phyloP scores from a whole-genome alignment of 2,888 invertebrate species.

The Phrixothrix hirtus region DNA sequence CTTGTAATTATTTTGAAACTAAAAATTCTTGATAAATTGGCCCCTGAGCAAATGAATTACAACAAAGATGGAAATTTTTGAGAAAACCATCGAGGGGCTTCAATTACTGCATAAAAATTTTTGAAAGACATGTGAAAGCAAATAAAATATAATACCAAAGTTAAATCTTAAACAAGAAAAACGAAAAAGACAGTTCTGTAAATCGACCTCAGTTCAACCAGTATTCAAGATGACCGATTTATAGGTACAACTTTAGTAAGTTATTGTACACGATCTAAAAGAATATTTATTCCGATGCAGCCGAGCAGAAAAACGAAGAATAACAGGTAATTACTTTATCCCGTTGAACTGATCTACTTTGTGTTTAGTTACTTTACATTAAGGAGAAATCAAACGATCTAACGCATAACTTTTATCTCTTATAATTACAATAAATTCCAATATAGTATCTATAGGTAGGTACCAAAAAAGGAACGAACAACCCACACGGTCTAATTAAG shows the following conservation, averaged over 20 bases:
- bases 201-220: conserved; percentile 41
- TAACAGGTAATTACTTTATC: conserved; percentile 55
- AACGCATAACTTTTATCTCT: conserved; percentile 3
- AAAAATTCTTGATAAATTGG: too few species aligned
- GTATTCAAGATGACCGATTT: conserved; percentile 54
- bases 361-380: conserved; percentile 14
- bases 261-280: conserved; percentile 53
- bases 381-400: conserved; percentile 9
- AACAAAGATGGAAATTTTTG: too few species aligned
- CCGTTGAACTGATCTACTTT: conserved; percentile 35
- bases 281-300: conserved; percentile 54
- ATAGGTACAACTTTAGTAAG: conserved; percentile 54
- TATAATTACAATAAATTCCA: conserved; percentile 13
- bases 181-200: conserved; percentile 41
- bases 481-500: conserved; percentile 13
- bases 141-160: conserved; percentile 18
- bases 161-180: conserved; percentile 28
- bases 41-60: too few species aligned
- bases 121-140: conserved; percentile 3
- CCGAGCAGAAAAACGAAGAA: conserved; percentile 55
- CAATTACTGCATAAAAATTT: too few species aligned
- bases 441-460: conserved; percentile 18
- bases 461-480: conserved; percentile 31
- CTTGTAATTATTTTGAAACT: too few species aligned
- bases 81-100: too few species aligned